A percentile compares a stretch with the other conserved stretches of the same genome.
Conservation (phyloP, 1,140 invertebrate genomes). For the Sitobion miscanthi region DNA sequence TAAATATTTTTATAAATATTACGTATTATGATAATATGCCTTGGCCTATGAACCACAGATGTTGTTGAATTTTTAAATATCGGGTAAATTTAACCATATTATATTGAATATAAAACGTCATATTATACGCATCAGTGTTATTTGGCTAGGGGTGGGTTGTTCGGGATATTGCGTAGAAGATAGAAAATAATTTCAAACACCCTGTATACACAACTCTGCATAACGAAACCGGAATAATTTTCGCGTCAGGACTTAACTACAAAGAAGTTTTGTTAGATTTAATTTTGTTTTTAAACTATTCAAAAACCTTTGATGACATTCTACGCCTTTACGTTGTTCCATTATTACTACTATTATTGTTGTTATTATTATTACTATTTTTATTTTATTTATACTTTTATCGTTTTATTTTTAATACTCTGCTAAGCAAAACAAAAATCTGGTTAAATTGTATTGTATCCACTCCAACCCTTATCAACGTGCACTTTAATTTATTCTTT, state of each 20-base stretch:
- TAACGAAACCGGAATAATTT: neutral
- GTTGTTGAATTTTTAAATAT: neutral
- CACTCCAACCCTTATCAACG: neutral
- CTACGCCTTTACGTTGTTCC: neutral
- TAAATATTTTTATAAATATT: too few species aligned
- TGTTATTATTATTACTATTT: neutral
- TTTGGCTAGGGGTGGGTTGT: neutral
- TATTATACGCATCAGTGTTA: accelerated
- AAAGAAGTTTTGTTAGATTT: neutral
- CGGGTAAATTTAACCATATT: neutral
- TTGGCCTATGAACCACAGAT: neutral
- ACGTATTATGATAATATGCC: neutral
- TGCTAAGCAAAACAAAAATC: neutral
- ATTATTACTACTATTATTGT: neutral
- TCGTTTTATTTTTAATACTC: slow-evolving; percentile 7
- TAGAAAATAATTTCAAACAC: neutral
- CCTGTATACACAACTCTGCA: neutral
- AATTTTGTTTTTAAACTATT: slow-evolving; percentile 6
- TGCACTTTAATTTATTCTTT: neutral
- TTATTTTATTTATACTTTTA: neutral
- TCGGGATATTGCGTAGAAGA: neutral
- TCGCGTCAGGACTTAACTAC: neutral
- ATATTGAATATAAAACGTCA: neutral
- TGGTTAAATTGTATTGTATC: neutral
- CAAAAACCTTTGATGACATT: neutral